Base-by-base conservation (phyloP, 1,140 invertebrate species). In the Pantala flavescens region DNA sequence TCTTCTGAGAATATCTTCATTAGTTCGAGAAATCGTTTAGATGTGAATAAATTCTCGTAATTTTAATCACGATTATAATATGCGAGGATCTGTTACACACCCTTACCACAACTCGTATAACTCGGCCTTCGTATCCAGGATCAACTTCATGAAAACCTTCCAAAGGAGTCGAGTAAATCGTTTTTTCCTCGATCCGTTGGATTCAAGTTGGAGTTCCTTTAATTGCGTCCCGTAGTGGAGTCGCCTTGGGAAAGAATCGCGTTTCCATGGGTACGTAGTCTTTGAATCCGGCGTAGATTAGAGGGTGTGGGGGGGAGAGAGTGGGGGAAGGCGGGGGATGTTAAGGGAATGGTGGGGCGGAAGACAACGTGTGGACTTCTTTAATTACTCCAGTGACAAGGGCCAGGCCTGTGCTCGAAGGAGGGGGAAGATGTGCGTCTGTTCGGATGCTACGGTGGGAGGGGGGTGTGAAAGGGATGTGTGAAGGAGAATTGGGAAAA, bases 301-400 rank as follows among this genome's bases (percentile, higher is more conserved):
- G 49, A 63, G 49, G 12, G n/a, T 16, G 49, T 63, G 14, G n/a
- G 12, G 49, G 1, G 49, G 12, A 14, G n/a, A 63, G 12, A 21
- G 12, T 5, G 5, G 49, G 5, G n/a, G 49, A 49, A 11, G 49
- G 49, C 5, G 12, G 49, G 49, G 49, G 49, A 63, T 63, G n/a
- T 63, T 19, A 63, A 21, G 49, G n/a, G 49, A 63, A 63, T 63
- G 49, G 49, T 21, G 49, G 49, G 49, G 49, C n/a, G 49, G 49
- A 63, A 63, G 49, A 63, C 49, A 63, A 63, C 49, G 49, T 63
- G 49, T 63, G 49, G 49, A 63, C 49, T 63, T 63, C 49, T 63
- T 63, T 63, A 63, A 63, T 63, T 63, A 63, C 49, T 63, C 49
- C 49, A 16, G 49, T 63, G 49, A 63, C 49, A 63, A 63, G 49